Conservation (phyloP, 2,888 invertebrate species). For the Cosmia trapezina region DNA sequence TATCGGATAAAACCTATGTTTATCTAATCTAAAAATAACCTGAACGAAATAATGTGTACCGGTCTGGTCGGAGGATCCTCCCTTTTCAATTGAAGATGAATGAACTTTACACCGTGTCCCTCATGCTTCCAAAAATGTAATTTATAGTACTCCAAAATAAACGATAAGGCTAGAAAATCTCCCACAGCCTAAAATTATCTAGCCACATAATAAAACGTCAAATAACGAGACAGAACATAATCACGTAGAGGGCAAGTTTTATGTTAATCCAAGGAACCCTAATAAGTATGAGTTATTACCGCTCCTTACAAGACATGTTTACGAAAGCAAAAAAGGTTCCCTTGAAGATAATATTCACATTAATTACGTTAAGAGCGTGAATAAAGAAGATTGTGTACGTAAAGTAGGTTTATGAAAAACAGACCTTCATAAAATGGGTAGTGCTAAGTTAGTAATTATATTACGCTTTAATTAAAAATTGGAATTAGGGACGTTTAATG, state of each 20-base stretch:
- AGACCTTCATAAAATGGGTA: slow-evolving; percentile 41
- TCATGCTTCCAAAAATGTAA: no score
- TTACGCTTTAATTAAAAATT: slow-evolving; percentile 55
- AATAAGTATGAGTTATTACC: slow-evolving; percentile 68
- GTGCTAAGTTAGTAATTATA: slow-evolving; percentile 53
- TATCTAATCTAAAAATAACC: neutral
- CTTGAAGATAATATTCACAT: slow-evolving; percentile 70
- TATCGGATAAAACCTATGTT: no score
- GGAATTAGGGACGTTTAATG: slow-evolving; percentile 30
- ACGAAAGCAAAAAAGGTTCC: slow-evolving; percentile 66
- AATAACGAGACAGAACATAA: slow-evolving; percentile 41
- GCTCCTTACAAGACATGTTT: slow-evolving; percentile 65
- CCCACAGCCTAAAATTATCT: neutral
- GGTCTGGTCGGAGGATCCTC: no score
- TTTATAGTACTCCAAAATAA: neutral
- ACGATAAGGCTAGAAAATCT: neutral
- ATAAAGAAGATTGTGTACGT: slow-evolving; percentile 51
- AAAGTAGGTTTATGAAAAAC: slow-evolving; percentile 51
- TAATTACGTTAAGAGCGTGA: slow-evolving; percentile 69
- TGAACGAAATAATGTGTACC: neutral
- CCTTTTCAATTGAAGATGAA: no score
- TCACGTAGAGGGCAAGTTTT: slow-evolving; percentile 30
- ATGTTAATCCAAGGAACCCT: slow-evolving; percentile 48
- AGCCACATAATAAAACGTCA: neutral
- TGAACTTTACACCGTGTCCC: no score